Evolutionary conservation across 2,888 invertebrate genomes (phyloP), one percentile per base, ranked within the genome.

Genomic region (Lomographa bimaculata): DNA sequence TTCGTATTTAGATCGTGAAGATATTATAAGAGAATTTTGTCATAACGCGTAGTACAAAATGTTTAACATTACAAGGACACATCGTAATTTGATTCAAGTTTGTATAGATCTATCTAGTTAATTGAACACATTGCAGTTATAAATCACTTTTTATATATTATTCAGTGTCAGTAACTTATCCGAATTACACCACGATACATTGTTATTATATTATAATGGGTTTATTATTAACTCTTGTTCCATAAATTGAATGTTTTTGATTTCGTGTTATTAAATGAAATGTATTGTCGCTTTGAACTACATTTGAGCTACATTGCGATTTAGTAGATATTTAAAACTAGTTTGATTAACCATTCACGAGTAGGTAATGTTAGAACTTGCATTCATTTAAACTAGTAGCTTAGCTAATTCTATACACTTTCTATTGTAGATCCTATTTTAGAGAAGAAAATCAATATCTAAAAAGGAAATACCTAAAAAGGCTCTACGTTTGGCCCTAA

Each of bases 21-120:
- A 32, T 33, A 40, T 42, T 29, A 40, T 42, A 29, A 19, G 21
- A 37, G 40, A 45, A 26, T 43, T 47, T 65, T 54, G 54, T 66
- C 57, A 60, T 57, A 51, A 64, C 56, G 60, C 52, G 54, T 68
- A 66, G 67, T 66, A 69, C 68, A 71, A 70, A 62, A 57, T 59
- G 61, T 68, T 67, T 64, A 61, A 65, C 61, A 60, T 67, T 59
- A 60, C 59, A 60, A 64, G 56, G 44, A 58, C 64, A 67, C 60
- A 50, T 62, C 61, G 63, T 65, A 60, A 67, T 67, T 65, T 61
- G 53, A 68, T 64, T 64, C 56, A 64, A 61, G 48, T 68, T 65
- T 71, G 60, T 60, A 60, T 60, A 64, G 55, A 61, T 30, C 14
- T 37, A 42, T 30, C 55, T 46, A 54, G 41, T 55, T 44, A 52